A percentile compares a stretch with the other conserved stretches of the same genome.
These are phyloP conservation scores for Pachypanchax playfairii DNA, from an alignment of 2,113 vertebrate genomes.

Conservation along the genomic window DNA sequence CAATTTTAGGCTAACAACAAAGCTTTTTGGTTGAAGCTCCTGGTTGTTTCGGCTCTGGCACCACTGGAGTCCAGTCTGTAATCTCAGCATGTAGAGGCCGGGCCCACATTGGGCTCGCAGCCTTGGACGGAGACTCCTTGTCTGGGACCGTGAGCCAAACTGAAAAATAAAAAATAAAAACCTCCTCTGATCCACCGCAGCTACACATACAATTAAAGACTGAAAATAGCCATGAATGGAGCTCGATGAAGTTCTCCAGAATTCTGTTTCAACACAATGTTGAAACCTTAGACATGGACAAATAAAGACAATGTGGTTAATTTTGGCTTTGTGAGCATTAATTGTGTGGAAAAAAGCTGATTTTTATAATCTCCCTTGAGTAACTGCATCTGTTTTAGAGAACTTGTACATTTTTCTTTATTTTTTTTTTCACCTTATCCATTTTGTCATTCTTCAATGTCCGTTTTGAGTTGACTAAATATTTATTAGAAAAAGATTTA, in stretches of 20 bases:
- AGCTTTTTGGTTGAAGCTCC: slow-evolving; percentile 35
- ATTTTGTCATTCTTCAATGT: neutral
- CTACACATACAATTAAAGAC: slow-evolving; percentile 59
- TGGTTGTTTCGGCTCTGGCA: slow-evolving; percentile 57
- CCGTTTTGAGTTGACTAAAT: neutral
- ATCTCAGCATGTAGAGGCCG: slow-evolving; percentile 56
- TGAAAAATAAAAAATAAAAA: slow-evolving; percentile 37
- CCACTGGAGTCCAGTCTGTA: slow-evolving; percentile 63
- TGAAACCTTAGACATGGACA: slow-evolving; percentile 51
- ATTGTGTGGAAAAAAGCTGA: slow-evolving; percentile 55
- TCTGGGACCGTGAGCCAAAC: slow-evolving; percentile 61
- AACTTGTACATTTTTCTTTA: too few species aligned
- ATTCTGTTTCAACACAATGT: slow-evolving; percentile 48
- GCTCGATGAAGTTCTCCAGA: slow-evolving; percentile 47
- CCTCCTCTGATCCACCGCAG: slow-evolving; percentile 53
- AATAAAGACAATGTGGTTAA: slow-evolving; percentile 48
- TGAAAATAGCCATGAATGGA: slow-evolving; percentile 56
- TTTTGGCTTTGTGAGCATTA: slow-evolving; percentile 56
- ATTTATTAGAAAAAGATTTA: neutral
- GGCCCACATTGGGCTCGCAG: slow-evolving; percentile 57
- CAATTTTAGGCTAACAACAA: slow-evolving; percentile 54
- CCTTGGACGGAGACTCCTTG: slow-evolving; percentile 68
- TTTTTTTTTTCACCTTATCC: too few species aligned
- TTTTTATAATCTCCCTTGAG: slow-evolving; percentile 52
- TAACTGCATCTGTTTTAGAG: too few species aligned